Percentiles rank a stretch among this genome's conserved stretches.
These are phyloP conservation scores for Halesus radiatus DNA, from an alignment of 1,140 invertebrate species.

Conservation along the genomic window DNA sequence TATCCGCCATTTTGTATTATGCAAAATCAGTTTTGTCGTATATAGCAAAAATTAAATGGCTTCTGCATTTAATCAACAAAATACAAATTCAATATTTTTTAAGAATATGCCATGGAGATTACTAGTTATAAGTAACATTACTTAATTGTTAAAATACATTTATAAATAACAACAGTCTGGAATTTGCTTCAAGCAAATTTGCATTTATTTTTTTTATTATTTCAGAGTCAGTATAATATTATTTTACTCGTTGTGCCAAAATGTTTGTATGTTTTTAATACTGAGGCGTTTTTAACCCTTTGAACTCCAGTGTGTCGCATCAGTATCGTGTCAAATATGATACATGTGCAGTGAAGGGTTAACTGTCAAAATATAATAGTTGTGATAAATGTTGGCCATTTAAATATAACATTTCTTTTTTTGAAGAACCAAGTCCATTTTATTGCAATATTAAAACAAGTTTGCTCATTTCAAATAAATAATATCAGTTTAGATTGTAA, in stretches of 20 bases:
- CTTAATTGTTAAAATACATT: slow-evolving; percentile 7
- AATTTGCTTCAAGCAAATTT: slow-evolving; percentile 1
- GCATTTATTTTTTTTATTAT: background rate
- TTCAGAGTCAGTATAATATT: background rate
- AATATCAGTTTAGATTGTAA: background rate
- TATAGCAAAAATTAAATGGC: background rate
- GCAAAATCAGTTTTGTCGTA: background rate
- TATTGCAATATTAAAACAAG: background rate
- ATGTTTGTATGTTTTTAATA: slow-evolving; percentile 11
- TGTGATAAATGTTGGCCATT: background rate
- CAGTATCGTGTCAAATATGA: too few species aligned
- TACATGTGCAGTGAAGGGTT: background rate
- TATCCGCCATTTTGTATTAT: slow-evolving; percentile 10
- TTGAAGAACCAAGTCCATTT: background rate
- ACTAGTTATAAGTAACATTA: slow-evolving; percentile 9
- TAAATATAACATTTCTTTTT: background rate
- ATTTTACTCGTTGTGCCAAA: slow-evolving; percentile 1
- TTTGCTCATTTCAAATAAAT: background rate
- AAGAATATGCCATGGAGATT: slow-evolving; percentile 2
- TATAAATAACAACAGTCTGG: slow-evolving; percentile 2
- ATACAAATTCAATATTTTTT: slow-evolving; percentile 8
- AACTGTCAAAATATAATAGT: background rate
- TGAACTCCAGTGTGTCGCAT: too few species aligned
- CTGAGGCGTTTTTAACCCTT: too few species aligned
- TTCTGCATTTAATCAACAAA: slow-evolving; percentile 6